Conservation (phyloP, 2,113 vertebrate genomes). For the Cacatua alba region DNA sequence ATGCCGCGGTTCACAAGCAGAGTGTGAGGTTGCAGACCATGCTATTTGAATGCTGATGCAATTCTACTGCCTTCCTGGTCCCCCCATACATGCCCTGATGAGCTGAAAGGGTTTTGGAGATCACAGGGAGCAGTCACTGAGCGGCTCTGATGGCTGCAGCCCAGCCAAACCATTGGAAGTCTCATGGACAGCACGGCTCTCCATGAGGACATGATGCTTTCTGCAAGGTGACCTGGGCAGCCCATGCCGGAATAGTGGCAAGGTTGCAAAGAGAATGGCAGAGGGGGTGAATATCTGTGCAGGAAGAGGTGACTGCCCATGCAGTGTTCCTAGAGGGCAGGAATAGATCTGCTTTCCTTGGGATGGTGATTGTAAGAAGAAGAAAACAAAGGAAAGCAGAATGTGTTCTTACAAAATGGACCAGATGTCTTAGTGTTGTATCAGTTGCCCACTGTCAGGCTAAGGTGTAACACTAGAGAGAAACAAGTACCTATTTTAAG, state of each 20-base stretch:
- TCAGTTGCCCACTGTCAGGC: background rate
- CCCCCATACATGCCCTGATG: rapidly evolving
- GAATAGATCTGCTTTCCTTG: background rate
- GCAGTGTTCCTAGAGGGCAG: background rate
- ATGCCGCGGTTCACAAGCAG: background rate
- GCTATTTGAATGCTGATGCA: background rate
- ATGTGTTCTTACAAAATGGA: background rate
- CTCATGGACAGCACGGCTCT: rapidly evolving
- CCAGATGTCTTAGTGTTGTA: background rate
- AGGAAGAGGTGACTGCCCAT: background rate
- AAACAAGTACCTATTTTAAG: background rate
- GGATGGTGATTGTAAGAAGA: background rate
- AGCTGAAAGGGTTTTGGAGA: background rate
- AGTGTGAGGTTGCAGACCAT: background rate
- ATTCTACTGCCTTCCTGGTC: background rate
- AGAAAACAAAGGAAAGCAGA: background rate
- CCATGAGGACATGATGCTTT: background rate
- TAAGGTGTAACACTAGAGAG: background rate
- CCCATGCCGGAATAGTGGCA: background rate
- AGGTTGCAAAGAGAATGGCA: background rate
- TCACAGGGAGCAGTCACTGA: rapidly evolving
- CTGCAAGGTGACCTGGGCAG: background rate
- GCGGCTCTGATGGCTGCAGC: rapidly evolving
- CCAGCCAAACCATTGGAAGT: background rate
- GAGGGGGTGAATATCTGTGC: background rate